A percentile compares a stretch with the other conserved stretches of the same genome.
These are phyloP conservation scores for Tolypeutes matacus DNA, from an alignment of 2,797 vertebrate species.

Conservation along the genomic window DNA sequence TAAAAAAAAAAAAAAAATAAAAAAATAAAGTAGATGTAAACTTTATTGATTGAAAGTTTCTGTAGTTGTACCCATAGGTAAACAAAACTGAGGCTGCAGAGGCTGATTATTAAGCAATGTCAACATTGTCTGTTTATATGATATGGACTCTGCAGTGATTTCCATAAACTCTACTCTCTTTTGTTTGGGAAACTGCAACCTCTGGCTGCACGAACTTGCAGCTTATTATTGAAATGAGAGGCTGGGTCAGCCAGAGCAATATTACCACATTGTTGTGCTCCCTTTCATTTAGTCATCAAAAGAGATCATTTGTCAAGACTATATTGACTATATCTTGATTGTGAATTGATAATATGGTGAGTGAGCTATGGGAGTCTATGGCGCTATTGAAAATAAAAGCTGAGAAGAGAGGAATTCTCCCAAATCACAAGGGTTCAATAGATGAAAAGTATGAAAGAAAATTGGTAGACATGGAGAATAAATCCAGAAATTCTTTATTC, in stretches of 20 bases:
- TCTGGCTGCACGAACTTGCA: not conserved
- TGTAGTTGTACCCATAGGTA: too few relatives aligned
- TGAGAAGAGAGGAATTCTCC: not conserved
- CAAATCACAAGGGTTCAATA: not conserved
- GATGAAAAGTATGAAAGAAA: not conserved
- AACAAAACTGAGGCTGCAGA: too few relatives aligned
- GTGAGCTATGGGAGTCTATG: not conserved
- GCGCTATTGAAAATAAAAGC: not conserved
- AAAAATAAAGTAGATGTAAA: too few relatives aligned
- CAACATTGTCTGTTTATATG: not conserved
- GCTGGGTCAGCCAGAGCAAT: not conserved
- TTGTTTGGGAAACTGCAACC: not conserved
- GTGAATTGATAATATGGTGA: not conserved
- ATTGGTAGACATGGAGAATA: not conserved
- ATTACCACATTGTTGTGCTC: not conserved
- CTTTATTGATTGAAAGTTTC: not conserved
- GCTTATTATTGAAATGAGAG: not conserved
- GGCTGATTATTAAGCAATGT: not conserved
- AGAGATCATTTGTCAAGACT: not conserved
- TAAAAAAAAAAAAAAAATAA: too few relatives aligned
- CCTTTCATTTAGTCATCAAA: not conserved
- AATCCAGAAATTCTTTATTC: not conserved
- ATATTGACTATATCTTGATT: not conserved
- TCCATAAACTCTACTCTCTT: not conserved
- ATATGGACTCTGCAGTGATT: not conserved